Evolutionary conservation across 1,140 invertebrate species (phyloP), one percentile per base, ranked within the genome.

Genomic region (Phymorhynchus buccinoides): DNA sequence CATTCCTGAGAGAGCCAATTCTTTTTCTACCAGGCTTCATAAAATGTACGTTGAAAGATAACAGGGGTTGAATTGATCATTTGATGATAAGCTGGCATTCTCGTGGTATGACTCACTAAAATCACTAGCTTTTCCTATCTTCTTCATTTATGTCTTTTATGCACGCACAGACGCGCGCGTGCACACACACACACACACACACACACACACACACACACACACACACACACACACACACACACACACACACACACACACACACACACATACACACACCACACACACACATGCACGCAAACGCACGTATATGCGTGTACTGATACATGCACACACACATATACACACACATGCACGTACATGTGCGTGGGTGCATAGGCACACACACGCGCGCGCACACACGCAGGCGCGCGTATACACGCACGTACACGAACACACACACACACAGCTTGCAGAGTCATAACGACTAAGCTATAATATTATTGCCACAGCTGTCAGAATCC

Each of bases 151-250:
- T n/a, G n/a, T 2, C 44, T 7, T 2, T 32, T 32, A 78, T 27
- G 1, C 16, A 35, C 3, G 96, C 96, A 91, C 93, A 96, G 75
- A 95, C 96, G 84, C 95, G 95, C 12, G 95, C 96, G 87, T 95
- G 96, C 87, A 96, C 79, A 94, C 44, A 48, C 44, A 48, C 44
- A 48, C 44, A 48, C 44, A 48, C 44, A 18, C 44, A 48, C 44
- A 48, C 44, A 48, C 44, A 48, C 44, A 48, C 44, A 48, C 44
- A 48, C 44, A 48, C 44, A 48, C 44, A 48, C 44, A 48, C 44
- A 48, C 44, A 48, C 44, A 48, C 44, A 9, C 7, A 9, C 44
- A 48, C 44, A 48, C 44, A 48, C 44, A 48, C 44, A 48, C 44
- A 48, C 44, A 48, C 44, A 48, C 44, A 48, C 44, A 48, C 44